These are phyloP conservation scores for Chymomyza procnemis DNA, from an alignment of 2,888 invertebrate genomes.

Conservation along the genomic window DNA sequence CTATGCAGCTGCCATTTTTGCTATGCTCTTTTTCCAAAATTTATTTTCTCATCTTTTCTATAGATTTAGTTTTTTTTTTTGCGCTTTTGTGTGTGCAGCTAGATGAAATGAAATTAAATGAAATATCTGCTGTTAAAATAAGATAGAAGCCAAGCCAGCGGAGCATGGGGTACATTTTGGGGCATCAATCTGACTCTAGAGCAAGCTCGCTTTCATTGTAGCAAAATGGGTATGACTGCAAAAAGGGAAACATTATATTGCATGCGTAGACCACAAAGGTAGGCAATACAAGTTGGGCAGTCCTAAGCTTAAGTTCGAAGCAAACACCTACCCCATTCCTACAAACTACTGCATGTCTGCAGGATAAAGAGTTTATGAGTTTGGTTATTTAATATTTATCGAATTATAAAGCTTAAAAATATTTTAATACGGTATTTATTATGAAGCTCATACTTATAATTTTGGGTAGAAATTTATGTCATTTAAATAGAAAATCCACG, in stretches of 20 bases:
- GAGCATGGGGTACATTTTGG: not conserved
- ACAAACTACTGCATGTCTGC: no score
- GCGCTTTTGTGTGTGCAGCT: constrained; percentile 19
- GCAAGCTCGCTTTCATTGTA: no score
- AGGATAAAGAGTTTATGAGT: no score
- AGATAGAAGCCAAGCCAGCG: not conserved
- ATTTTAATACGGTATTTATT: no score
- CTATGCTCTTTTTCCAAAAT: not conserved
- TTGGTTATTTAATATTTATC: no score
- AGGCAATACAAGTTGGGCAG: constrained; percentile 39
- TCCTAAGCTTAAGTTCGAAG: no score
- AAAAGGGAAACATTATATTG: not conserved
- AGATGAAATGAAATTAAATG: constrained; percentile 53
- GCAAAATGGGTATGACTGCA: no score
- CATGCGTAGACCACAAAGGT: constrained; percentile 10
- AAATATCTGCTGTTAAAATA: constrained; percentile 36
- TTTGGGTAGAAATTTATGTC: no score
- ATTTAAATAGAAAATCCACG: no score
- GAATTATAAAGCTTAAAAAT: no score
- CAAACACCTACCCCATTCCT: no score
- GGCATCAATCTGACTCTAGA: not conserved
- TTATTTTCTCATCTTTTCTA: not conserved
- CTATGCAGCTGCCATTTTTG: constrained; percentile 50
- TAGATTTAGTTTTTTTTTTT: constrained; percentile 19
- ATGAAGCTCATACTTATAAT: no score